These are phyloP conservation scores for Porites cylindrica DNA, from an alignment of 92 coral and sea anemone species.

Conservation along the genomic window DNA sequence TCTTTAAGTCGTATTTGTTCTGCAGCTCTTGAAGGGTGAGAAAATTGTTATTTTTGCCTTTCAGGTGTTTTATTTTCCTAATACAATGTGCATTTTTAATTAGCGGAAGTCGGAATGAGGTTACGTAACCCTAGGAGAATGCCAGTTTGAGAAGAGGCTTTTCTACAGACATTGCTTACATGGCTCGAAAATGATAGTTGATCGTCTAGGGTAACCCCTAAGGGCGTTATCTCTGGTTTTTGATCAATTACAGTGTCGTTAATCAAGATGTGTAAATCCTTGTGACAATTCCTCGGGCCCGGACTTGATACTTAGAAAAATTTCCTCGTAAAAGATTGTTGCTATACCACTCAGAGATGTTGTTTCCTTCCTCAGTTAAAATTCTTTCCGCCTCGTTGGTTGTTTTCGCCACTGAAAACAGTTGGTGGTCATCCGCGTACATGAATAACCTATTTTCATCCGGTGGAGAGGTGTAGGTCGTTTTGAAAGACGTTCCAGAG, in stretches of 20 bases:
- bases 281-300: conserved; percentile 29
- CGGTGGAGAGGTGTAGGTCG: neutral
- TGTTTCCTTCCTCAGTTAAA: neutral
- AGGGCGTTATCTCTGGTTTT: no score
- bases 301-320: conserved; percentile 30
- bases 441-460: conserved; percentile 20
- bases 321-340: conserved; percentile 20
- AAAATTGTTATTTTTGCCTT: no score
- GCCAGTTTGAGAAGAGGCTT: no score
- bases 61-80: neutral
- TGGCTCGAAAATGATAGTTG: no score
- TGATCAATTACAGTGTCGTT: neutral
- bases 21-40: no score
- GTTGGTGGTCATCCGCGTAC: conserved; percentile 15
- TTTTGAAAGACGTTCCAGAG: no score
- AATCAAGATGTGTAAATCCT: conserved; percentile 25
- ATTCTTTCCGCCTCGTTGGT: no score
- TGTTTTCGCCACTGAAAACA: no score
- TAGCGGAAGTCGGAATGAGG: conserved; percentile 16
- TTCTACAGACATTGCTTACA: no score
- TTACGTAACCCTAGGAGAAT: neutral
- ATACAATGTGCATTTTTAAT: conserved; percentile 4
- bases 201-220: no score
- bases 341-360: conserved; percentile 20
- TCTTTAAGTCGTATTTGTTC: no score